Conservation (phyloP, 2,888 invertebrate species). For the Euproctis similis region DNA sequence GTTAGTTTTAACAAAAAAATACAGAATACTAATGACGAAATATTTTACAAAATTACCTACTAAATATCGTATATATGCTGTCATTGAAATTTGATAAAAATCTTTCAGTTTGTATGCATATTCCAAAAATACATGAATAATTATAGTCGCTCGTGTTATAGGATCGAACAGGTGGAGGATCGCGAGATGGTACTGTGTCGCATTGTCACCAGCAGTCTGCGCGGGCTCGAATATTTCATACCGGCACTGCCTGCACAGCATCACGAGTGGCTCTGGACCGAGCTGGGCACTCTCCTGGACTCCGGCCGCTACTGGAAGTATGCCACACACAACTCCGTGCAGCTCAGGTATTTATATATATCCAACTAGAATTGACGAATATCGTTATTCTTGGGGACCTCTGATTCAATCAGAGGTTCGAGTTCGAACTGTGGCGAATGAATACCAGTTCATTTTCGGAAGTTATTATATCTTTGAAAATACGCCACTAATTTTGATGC, state of each 20-base stretch:
- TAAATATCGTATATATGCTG: too few species aligned
- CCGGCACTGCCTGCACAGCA: slow-evolving; percentile 41
- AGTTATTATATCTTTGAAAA: too few species aligned
- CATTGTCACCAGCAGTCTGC: slow-evolving; percentile 32
- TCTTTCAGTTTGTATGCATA: too few species aligned
- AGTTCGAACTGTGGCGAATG: too few species aligned
- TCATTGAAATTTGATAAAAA: too few species aligned
- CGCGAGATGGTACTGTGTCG: slow-evolving; percentile 25
- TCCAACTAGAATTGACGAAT: not conserved
- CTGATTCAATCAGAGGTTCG: too few species aligned
- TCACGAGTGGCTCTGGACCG: slow-evolving; percentile 72
- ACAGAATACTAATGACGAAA: too few species aligned
- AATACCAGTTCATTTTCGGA: too few species aligned
- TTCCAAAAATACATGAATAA: not conserved
- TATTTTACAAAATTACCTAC: too few species aligned
- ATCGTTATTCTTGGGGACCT: too few species aligned
- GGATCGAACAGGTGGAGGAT: slow-evolving; percentile 37
- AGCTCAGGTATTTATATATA: slow-evolving; percentile 28
- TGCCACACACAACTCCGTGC: slow-evolving; percentile 66
- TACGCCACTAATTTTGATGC: too few species aligned
- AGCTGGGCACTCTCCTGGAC: slow-evolving; percentile 72
- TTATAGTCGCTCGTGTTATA: slow-evolving; percentile 10
- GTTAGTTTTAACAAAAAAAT: too few species aligned
- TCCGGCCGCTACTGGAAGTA: slow-evolving; percentile 84
- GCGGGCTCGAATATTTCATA: slow-evolving; percentile 31